These are phyloP conservation scores for Serripes groenlandicus DNA, from an alignment of 2,888 invertebrate species.

Conservation along the genomic window DNA sequence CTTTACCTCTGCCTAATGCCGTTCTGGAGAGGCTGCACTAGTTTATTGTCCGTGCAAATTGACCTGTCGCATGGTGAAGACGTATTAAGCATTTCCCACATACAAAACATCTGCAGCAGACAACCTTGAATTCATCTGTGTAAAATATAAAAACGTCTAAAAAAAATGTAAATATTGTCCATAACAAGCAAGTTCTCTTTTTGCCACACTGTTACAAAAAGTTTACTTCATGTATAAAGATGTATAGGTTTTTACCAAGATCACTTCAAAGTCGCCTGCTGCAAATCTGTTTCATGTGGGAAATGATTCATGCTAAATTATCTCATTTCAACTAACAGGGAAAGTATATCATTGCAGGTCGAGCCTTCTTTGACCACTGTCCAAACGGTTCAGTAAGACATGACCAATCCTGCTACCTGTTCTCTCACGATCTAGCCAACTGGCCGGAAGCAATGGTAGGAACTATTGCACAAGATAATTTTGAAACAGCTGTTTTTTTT, in stretches of 20 bases:
- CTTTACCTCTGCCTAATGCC: too few relatives aligned
- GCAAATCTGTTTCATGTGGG: too few relatives aligned
- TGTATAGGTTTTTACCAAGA: background rate
- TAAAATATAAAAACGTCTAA: background rate
- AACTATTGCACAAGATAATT: too few relatives aligned
- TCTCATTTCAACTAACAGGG: too few relatives aligned
- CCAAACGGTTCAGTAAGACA: slow-evolving; percentile 57
- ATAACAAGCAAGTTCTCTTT: background rate
- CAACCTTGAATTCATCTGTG: background rate
- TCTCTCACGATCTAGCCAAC: slow-evolving; percentile 41
- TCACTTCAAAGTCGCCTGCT: too few relatives aligned
- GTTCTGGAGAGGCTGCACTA: too few relatives aligned
- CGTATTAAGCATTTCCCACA: too few relatives aligned
- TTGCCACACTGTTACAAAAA: background rate
- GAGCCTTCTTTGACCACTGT: slow-evolving; percentile 32
- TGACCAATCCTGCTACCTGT: slow-evolving; percentile 51
- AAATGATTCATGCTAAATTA: too few relatives aligned
- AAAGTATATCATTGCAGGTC: slow-evolving; percentile 5
- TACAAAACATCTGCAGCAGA: background rate
- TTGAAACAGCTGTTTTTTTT: too few relatives aligned
- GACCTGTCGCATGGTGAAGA: too few relatives aligned
- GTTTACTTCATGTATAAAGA: background rate
- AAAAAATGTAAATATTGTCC: background rate
- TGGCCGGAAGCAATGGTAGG: slow-evolving; percentile 58
- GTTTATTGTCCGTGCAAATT: too few relatives aligned